A percentile compares a stretch with the other conserved stretches of the same genome.
Evolutionary conservation across 1,140 invertebrate species (phyloP).

Genomic region (Gonioctena quinquepunctata): DNA sequence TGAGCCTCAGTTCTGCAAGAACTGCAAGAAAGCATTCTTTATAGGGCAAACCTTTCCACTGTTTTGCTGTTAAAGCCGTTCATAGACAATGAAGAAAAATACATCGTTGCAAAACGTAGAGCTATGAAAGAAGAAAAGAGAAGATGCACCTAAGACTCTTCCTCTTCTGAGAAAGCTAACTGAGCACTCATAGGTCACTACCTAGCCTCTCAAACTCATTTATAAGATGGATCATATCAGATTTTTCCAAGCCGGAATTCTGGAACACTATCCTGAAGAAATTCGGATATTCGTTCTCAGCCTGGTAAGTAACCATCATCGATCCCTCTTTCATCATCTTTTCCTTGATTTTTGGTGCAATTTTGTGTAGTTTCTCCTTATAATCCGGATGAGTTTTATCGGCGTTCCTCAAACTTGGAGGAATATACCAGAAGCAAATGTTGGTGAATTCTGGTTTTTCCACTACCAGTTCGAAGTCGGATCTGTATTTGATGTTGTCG

Average conservation of each 20-base stretch:
- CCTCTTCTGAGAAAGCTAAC: too few species aligned
- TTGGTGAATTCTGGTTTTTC: conserved; percentile 89
- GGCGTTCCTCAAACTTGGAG: conserved; percentile 69
- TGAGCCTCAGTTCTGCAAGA: neutral
- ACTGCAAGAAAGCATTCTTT: neutral
- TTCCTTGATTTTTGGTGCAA: conserved; percentile 92
- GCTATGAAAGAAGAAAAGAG: neutral
- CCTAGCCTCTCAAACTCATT: conserved; percentile 85
- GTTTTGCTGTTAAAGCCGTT: too few species aligned
- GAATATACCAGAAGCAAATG: conserved; percentile 95
- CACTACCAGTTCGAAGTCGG: conserved; percentile 75
- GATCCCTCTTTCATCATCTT: conserved; percentile 92
- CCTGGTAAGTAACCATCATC: conserved; percentile 96
- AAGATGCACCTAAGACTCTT: neutral
- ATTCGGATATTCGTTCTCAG: conserved; percentile 77
- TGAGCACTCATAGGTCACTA: conserved; percentile 65
- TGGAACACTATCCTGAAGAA: conserved; percentile 94
- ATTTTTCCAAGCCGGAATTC: conserved; percentile 78
- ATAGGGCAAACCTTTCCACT: too few species aligned
- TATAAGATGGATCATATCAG: conserved; percentile 85
- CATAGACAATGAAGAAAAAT: too few species aligned
- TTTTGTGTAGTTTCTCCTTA: conserved; percentile 71
- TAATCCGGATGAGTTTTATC: conserved; percentile 63
- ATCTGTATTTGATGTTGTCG: conserved; percentile 66
- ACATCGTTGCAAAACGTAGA: too few species aligned